These are phyloP conservation scores for Plutella xylostella DNA, from an alignment of 2,888 invertebrate genomes.

Conservation along the genomic window DNA sequence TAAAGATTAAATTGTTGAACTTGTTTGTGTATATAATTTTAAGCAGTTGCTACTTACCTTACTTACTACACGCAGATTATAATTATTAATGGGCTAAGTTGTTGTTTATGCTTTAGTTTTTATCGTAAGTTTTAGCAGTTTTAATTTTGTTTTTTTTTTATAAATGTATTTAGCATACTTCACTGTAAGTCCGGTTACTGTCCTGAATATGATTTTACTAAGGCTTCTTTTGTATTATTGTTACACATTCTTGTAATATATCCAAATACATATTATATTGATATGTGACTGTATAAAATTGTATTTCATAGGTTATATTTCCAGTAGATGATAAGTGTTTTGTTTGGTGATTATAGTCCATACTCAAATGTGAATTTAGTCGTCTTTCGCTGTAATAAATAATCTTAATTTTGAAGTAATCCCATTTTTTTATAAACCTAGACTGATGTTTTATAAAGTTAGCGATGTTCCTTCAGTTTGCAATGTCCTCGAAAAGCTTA, in stretches of 20 bases:
- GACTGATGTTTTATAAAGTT: slow-evolving; percentile 35
- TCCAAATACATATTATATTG: slow-evolving; percentile 38
- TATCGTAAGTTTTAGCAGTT: slow-evolving; percentile 13
- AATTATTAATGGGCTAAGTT: too few species aligned
- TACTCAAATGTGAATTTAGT: slow-evolving; percentile 58
- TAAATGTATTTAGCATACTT: too few species aligned
- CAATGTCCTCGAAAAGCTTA: background rate
- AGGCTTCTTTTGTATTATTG: slow-evolving; percentile 25
- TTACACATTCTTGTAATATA: slow-evolving; percentile 49
- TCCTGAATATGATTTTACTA: background rate
- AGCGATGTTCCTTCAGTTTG: background rate
- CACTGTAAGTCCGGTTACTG: background rate
- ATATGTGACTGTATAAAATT: slow-evolving; percentile 47
- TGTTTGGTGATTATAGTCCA: slow-evolving; percentile 51
- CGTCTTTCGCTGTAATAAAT: slow-evolving; percentile 41
- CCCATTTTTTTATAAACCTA: slow-evolving; percentile 35
- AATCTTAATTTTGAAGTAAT: slow-evolving; percentile 34
- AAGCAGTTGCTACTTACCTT: too few species aligned
- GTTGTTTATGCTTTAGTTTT: slow-evolving; percentile 21
- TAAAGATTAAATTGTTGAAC: too few species aligned
- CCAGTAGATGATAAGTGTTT: slow-evolving; percentile 47
- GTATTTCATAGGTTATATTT: slow-evolving; percentile 46
- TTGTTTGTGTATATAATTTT: too few species aligned
- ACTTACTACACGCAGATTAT: too few species aligned
- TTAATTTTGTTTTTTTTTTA: slow-evolving; percentile 3